phyloP scores from a whole-genome alignment of 2,797 vertebrate genomes.

The Lacerta bilineata region DNA sequence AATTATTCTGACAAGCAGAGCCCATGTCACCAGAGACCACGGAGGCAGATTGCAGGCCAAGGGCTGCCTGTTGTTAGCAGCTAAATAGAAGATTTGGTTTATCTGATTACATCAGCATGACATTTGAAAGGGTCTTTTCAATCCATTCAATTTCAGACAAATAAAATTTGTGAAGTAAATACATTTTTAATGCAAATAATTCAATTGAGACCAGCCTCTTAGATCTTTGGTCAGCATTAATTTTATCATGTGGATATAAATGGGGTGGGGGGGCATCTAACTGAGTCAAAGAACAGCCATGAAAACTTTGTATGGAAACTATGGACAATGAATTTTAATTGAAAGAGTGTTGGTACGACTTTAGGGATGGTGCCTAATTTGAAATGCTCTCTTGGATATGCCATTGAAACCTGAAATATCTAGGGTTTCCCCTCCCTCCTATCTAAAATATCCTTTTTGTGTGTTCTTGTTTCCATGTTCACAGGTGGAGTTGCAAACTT shows the following conservation, averaged over 20 bases:
- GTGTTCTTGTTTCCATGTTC: conserved; percentile 51
- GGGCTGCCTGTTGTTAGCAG: neutral
- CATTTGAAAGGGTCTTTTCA: neutral
- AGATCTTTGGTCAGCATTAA: neutral
- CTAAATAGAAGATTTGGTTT: neutral
- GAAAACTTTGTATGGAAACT: neutral
- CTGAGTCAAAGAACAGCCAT: neutral
- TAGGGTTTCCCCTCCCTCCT: neutral
- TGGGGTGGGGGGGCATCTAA: neutral
- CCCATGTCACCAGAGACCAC: conserved; percentile 20
- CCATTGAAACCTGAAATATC: neutral
- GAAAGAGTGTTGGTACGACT: neutral
- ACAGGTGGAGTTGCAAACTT: conserved; percentile 45
- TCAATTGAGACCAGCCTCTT: neutral
- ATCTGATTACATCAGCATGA: neutral
- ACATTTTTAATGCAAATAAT: conserved; percentile 22
- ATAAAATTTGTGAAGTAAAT: conserved; percentile 21
- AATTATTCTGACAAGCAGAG: conserved; percentile 36
- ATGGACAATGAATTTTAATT: neutral
- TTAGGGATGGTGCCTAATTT: neutral
- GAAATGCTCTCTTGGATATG: neutral
- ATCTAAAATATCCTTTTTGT: neutral
- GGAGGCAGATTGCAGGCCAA: neutral
- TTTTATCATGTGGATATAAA: neutral
- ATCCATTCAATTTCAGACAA: conserved; percentile 36